Conservation (phyloP, 2,113 vertebrate genomes). For the Isichthys henryi region DNA sequence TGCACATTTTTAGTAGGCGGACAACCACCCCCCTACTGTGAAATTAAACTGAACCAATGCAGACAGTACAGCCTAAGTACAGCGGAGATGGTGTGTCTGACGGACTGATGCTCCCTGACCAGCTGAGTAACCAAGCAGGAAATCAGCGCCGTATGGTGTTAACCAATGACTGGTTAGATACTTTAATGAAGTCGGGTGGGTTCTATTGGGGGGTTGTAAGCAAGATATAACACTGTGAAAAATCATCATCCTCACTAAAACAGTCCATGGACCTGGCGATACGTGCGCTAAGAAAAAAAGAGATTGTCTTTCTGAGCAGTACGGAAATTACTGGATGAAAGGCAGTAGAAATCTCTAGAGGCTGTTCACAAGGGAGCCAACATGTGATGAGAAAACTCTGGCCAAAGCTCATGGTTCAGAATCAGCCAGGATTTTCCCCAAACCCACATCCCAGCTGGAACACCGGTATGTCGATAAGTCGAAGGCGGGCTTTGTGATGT, state of each 20-base stretch:
- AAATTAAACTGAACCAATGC: neutral
- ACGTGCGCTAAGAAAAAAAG: conserved; percentile 26
- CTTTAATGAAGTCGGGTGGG: neutral
- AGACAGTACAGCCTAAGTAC: neutral
- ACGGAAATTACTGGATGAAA: conserved; percentile 31
- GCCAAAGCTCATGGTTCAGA: neutral
- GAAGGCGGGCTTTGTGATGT: neutral
- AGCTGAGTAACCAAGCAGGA: neutral
- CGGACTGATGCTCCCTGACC: no score
- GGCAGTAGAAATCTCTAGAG: conserved; percentile 33
- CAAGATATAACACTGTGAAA: neutral
- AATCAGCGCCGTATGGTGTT: neutral
- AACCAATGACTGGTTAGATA: neutral
- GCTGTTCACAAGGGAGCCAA: conserved; percentile 34
- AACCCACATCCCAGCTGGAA: neutral
- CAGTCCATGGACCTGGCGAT: conserved; percentile 5
- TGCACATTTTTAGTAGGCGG: conserved; percentile 26
- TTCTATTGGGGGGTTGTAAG: neutral
- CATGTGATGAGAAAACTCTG: conserved; percentile 9
- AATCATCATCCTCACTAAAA: neutral
- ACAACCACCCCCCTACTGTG: neutral
- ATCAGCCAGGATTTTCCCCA: neutral
- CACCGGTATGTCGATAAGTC: neutral
- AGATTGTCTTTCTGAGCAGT: conserved; percentile 34
- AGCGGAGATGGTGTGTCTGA: neutral